Percentiles rank a stretch among this genome's conserved stretches.
These are phyloP conservation scores for Synergus gifuensis DNA, from an alignment of 2,888 invertebrate species.

Conservation along the genomic window DNA sequence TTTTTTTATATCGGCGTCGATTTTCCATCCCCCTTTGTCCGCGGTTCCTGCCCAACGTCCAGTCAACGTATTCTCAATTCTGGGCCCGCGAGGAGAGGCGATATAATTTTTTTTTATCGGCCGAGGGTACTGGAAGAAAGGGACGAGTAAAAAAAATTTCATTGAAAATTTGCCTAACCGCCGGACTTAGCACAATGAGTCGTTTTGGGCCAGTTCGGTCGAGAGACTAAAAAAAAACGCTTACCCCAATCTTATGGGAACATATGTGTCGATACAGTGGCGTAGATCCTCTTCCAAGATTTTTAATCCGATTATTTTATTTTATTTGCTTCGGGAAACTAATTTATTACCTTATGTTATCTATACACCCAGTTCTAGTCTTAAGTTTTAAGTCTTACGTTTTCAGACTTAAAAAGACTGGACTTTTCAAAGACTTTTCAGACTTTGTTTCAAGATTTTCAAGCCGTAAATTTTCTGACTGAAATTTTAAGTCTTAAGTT, in stretches of 20 bases:
- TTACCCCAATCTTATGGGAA: conserved; percentile 16
- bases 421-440: no score
- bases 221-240: conserved; percentile 43
- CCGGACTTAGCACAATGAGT: conserved; percentile 59
- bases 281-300: background rate
- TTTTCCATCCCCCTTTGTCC: conserved; percentile 62
- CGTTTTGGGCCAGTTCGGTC: conserved; percentile 50
- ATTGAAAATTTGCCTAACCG: conserved; percentile 76
- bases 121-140: conserved; percentile 50
- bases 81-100: conserved; percentile 47
- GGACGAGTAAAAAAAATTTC: conserved; percentile 63
- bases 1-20: conserved; percentile 60
- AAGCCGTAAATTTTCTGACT: no score
- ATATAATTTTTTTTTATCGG: conserved; percentile 40
- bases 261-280: conserved; percentile 42
- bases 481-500: no score
- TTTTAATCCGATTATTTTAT: background rate
- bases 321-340: background rate
- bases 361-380: background rate
- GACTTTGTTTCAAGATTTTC: no score
- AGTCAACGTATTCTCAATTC: conserved; percentile 57
- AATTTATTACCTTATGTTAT: background rate
- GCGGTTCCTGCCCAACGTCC: conserved; percentile 68
- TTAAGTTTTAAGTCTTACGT: background rate
- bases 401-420: no score